phyloP scores from a whole-genome alignment of 2,888 invertebrate species.

The Argyresthia albistria region DNA sequence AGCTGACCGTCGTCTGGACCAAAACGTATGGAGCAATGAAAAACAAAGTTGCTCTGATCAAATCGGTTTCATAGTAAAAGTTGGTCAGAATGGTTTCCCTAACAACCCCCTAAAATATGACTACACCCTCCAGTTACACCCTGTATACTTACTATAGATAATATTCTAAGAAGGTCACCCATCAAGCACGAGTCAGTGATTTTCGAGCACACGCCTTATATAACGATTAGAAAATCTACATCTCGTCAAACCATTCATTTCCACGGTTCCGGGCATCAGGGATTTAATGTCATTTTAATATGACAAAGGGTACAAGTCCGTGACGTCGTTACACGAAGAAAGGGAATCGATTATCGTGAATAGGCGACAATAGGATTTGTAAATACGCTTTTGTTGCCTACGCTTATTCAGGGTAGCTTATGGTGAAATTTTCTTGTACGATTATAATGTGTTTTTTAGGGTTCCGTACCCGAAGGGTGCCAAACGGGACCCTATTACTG shows the following conservation, averaged over 20 bases:
- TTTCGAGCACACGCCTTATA: not conserved
- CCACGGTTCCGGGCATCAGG: not conserved
- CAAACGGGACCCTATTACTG: too few relatives aligned
- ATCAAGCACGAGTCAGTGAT: too few relatives aligned
- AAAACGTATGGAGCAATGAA: too few relatives aligned
- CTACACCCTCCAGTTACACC: too few relatives aligned
- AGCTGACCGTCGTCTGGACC: too few relatives aligned
- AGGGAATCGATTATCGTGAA: constrained; percentile 24
- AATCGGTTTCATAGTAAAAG: too few relatives aligned
- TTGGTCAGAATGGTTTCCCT: too few relatives aligned
- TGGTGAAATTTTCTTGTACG: constrained; percentile 31
- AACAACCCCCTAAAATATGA: too few relatives aligned
- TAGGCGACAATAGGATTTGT: constrained; percentile 61
- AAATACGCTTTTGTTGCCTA: constrained; percentile 22
- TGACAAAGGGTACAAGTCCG: constrained; percentile 38
- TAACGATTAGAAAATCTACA: not conserved
- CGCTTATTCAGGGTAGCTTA: constrained; percentile 63
- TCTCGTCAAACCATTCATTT: not conserved
- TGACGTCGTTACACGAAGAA: constrained; percentile 49
- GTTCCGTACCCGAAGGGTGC: too few relatives aligned
- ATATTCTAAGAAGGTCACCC: too few relatives aligned
- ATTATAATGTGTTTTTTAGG: constrained; percentile 4
- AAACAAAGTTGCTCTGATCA: too few relatives aligned
- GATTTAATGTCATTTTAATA: constrained; percentile 65
- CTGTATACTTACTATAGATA: too few relatives aligned